Evolutionary conservation across 2,113 vertebrate genomes (phyloP).

Genomic region (Carettochelys insculpta): DNA sequence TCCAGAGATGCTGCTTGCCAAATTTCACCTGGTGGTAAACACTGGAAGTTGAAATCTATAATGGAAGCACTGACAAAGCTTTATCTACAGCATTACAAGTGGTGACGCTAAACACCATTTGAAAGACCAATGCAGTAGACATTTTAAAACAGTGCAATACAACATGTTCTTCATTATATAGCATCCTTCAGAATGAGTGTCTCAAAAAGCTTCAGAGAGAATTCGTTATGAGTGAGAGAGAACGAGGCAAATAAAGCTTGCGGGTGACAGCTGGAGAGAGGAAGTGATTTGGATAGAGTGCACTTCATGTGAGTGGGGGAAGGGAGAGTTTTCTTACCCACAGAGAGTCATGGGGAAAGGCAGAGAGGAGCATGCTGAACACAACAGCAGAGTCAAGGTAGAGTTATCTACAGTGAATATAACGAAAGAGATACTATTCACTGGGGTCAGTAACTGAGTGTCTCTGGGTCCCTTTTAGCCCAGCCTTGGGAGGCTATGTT

Average conservation of each 20-base stretch:
- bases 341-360: fast-evolving
- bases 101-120: slow-evolving; percentile 49
- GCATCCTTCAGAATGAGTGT: slow-evolving; percentile 40
- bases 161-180: slow-evolving; percentile 37
- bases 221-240: slow-evolving; percentile 1
- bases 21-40: slow-evolving; percentile 19
- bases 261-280: background rate
- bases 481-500: background rate
- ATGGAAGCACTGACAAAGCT: slow-evolving; percentile 42
- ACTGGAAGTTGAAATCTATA: slow-evolving; percentile 50
- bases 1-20: slow-evolving; percentile 21
- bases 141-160: slow-evolving; percentile 17
- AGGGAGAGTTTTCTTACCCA: background rate
- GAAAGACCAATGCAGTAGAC: slow-evolving; percentile 57
- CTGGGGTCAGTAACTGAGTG: fast-evolving
- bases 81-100: slow-evolving; percentile 45
- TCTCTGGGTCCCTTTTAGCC: background rate
- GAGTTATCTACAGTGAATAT: fast-evolving
- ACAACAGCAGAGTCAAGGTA: background rate
- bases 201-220: background rate
- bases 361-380: fast-evolving
- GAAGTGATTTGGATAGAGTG: background rate
- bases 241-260: slow-evolving; percentile 15
- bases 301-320: background rate
- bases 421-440: background rate